phyloP scores from a whole-genome alignment of 1,140 invertebrate genomes.

The Atta texana region DNA sequence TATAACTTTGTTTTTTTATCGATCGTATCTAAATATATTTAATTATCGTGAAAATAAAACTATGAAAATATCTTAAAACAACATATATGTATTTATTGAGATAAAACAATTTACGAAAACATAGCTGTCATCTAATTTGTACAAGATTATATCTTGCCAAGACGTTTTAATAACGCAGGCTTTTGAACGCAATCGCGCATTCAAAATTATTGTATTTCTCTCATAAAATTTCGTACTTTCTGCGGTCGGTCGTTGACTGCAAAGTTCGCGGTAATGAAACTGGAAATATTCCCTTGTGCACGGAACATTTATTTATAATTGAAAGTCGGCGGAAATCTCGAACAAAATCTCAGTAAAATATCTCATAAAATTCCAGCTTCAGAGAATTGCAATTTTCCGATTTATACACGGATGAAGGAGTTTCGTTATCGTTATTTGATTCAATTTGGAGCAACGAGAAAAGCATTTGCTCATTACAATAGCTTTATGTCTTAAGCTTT shows the following conservation, averaged over 20 bases:
- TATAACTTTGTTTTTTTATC: neutral
- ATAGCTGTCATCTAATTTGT: neutral
- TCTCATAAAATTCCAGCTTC: neutral
- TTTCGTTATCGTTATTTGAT: slow-evolving; percentile 6
- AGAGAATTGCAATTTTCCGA: neutral
- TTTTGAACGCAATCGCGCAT: neutral
- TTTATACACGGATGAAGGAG: neutral
- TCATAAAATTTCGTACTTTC: neutral
- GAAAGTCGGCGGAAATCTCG: neutral
- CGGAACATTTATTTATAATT: neutral
- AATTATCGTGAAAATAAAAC: neutral
- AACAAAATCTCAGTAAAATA: neutral
- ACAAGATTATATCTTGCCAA: neutral
- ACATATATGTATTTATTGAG: neutral
- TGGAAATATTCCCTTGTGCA: neutral
- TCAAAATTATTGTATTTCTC: neutral
- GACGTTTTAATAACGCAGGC: neutral
- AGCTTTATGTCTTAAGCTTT: neutral
- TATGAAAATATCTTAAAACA: neutral
- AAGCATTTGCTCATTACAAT: neutral
- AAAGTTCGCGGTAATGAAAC: neutral
- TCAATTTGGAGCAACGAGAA: neutral
- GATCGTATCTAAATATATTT: neutral
- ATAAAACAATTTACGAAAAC: neutral
- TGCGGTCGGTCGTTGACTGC: neutral